Percentiles rank a stretch among this genome's conserved stretches.
Conservation (phyloP, 2,888 invertebrate species). For the Nasonia oneida region DNA sequence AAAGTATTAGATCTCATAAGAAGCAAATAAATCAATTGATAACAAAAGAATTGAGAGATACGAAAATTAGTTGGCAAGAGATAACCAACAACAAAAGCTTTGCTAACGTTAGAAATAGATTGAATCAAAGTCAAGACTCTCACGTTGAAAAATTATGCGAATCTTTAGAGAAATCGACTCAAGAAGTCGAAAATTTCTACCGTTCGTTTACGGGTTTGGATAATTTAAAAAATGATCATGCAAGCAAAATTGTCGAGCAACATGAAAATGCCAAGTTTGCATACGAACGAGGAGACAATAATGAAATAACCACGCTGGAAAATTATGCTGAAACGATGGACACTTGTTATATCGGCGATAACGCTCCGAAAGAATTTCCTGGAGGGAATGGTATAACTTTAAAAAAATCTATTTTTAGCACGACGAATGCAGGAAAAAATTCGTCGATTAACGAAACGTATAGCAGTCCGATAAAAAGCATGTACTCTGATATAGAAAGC, state of each 20-base stretch:
- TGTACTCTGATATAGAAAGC: neutral
- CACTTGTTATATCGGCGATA: neutral
- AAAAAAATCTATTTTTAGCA: neutral
- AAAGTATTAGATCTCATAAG: constrained; percentile 53
- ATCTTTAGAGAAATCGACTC: constrained; percentile 39
- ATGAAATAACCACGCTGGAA: neutral
- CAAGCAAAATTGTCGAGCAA: neutral
- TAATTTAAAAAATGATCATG: neutral
- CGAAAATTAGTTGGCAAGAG: constrained; percentile 53
- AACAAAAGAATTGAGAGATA: constrained; percentile 49
- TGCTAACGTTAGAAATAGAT: neutral
- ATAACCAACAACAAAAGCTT: constrained; percentile 23
- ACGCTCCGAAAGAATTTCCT: neutral
- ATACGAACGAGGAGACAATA: constrained; percentile 33
- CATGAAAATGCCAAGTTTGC: neutral
- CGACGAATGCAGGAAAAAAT: neutral
- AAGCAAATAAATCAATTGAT: constrained; percentile 56
- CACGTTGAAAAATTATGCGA: constrained; percentile 35
- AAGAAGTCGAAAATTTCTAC: constrained; percentile 44
- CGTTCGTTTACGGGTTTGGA: constrained; percentile 24
- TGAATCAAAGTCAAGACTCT: neutral
- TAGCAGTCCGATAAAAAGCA: neutral
- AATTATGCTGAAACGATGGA: neutral
- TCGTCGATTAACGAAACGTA: neutral
- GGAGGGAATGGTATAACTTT: neutral